phyloP scores from a whole-genome alignment of 30 jellyfish, hydroid and myxozoan genomes.

The Cassiopea andromeda region DNA sequence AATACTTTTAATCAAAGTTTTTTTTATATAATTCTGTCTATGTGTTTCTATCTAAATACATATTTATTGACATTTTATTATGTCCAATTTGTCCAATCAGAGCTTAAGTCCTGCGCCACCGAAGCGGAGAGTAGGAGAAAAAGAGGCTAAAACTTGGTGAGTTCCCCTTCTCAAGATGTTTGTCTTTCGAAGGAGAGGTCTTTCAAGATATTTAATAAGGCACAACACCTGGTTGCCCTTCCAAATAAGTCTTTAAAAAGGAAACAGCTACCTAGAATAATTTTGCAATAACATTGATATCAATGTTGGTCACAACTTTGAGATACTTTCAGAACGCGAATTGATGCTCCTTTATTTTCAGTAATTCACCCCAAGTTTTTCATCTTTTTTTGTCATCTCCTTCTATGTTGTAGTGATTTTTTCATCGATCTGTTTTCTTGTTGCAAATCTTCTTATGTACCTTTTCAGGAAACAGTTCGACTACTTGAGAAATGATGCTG shows the following conservation, averaged over 20 bases:
- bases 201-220: too few relatives aligned
- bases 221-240: too few relatives aligned
- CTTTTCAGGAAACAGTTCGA: background rate
- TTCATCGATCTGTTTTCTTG: background rate
- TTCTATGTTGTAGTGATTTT: background rate
- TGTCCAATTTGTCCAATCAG: background rate
- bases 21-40: too few relatives aligned
- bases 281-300: too few relatives aligned
- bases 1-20: too few relatives aligned
- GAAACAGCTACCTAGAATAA: too few relatives aligned
- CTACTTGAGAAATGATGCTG: background rate
- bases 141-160: background rate
- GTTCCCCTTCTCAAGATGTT: background rate
- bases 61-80: background rate
- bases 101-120: conserved; percentile 64
- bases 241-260: too few relatives aligned
- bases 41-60: background rate
- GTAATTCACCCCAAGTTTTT: too few relatives aligned
- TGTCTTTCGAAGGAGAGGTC: background rate
- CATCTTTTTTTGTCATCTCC: too few relatives aligned
- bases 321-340: too few relatives aligned
- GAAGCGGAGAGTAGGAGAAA: conserved; percentile 47
- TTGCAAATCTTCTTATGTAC: background rate
- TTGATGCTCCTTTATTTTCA: too few relatives aligned
- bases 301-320: too few relatives aligned